Conservation (phyloP, 1,140 invertebrate species). For the Meloidogyne floridensis region DNA sequence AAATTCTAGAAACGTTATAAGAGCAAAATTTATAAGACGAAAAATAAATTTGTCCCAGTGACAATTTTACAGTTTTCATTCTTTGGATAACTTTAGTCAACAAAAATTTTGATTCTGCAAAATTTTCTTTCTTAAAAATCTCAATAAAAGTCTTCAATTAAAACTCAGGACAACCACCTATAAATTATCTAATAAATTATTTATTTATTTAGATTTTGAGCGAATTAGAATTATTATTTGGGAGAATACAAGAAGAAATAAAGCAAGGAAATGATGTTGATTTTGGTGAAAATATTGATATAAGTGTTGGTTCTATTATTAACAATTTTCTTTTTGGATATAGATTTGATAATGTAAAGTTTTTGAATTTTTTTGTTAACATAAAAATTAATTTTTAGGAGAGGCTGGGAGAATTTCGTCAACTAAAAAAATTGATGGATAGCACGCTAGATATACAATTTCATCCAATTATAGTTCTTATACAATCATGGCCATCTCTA, state of each 20-base stretch:
- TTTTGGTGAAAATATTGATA: constrained; percentile 37
- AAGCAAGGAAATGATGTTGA: constrained; percentile 27
- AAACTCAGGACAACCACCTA: no score
- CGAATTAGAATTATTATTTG: constrained; percentile 42
- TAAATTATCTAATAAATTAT: neutral
- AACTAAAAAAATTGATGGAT: neutral
- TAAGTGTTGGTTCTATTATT: constrained; percentile 45
- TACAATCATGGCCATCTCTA: neutral
- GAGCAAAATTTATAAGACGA: no score
- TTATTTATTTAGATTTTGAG: constrained; percentile 36
- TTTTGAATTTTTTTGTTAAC: neutral
- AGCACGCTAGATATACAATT: neutral
- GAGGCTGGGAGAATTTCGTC: neutral
- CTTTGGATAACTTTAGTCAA: no score
- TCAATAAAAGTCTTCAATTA: no score
- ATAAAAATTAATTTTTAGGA: neutral
- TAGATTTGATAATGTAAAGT: constrained; percentile 36
- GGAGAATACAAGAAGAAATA: constrained; percentile 39
- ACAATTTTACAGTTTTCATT: no score
- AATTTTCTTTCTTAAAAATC: no score
- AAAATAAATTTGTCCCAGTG: no score
- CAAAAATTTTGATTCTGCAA: no score
- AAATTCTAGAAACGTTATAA: neutral
- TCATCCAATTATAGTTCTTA: neutral
- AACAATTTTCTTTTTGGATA: constrained; percentile 45